These are phyloP conservation scores for Drosophila suzukii DNA, from an alignment of 1,140 invertebrate species.

Conservation along the genomic window DNA sequence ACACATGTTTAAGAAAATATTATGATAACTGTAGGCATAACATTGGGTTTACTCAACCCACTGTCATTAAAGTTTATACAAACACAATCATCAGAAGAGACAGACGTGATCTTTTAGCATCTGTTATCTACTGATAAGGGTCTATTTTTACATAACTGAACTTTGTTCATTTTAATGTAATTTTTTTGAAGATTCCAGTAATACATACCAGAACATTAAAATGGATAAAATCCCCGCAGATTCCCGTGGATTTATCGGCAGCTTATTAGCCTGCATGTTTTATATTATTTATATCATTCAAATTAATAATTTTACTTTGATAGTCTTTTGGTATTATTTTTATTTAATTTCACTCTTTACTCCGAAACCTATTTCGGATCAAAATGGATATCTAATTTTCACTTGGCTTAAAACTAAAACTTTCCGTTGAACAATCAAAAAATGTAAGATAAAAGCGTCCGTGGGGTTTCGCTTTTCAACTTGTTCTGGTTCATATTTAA, in stretches of 20 bases:
- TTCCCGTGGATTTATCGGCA: constrained; percentile 67
- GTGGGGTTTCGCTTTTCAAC: constrained; percentile 19
- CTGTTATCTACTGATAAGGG: constrained; percentile 23
- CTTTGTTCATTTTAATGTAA: not conserved
- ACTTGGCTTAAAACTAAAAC: constrained; percentile 1
- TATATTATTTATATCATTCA: not conserved
- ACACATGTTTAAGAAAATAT: not conserved
- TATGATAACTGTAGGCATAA: not conserved
- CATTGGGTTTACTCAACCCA: not conserved
- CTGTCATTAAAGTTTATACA: constrained; percentile 3
- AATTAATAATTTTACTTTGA: not conserved
- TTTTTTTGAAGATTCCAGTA: not conserved
- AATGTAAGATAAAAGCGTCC: constrained; percentile 16
- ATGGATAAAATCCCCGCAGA: constrained; percentile 60
- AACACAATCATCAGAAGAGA: constrained; percentile 6
- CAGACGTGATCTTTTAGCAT: not conserved
- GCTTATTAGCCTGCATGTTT: constrained; percentile 53
- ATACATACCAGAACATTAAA: constrained; percentile 66
- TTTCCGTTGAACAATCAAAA: not conserved
- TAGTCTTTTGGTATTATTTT: not conserved
- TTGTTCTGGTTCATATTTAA: constrained; percentile 30
- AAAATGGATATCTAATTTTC: not conserved
- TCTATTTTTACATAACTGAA: not conserved
- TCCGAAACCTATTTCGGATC: no score
- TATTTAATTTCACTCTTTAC: not conserved